Base-by-base conservation (phyloP, 1,140 invertebrate species). In the Drosophila pseudoananassae region DNA sequence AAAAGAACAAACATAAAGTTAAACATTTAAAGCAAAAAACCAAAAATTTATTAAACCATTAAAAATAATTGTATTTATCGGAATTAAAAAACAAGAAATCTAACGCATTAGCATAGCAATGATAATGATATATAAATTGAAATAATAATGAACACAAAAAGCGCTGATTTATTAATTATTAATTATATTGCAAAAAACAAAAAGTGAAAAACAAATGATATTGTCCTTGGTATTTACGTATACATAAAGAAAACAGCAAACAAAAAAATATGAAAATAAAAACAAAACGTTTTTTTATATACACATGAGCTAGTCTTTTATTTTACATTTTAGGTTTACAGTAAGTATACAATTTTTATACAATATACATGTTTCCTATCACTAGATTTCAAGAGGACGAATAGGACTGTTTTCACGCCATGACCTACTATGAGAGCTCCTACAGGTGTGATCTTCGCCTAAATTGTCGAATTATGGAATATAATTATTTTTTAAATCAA, bases 151-250 rank as follows among this genome's bases (percentile, higher is more conserved):
- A 68, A 69, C 63, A 81, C 68, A 71, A 70, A 59, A 84, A 85
- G 77, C 83, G 82, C 82, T 87, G 82, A 87, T 87, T 87, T 87
- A 87, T 82, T 85, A 85, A 83, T 83, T 83, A 87, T 82, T 87
- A 80, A 83, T 83, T 85, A 80, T 85, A 85, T 83, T 88, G 83
- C 83, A 87, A 87, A 78, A 57, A 46, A 80, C 20, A 20, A 64
- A 87, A 68, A 81, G 72, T 63, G 65, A 76, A 87, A 82, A 83
- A 77, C 84, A 85, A 90, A 81, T 82, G 81, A 90, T 90, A 90
- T 90, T 90, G 84, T 90, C 78, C 81, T 90, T 88, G 83, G 83
- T 88, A 88, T 88, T 88, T 88, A 88, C 83, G 87, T 88, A 88
- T 90, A 90, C 76, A 90, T 79, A 90, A 81, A 78, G 57, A 58